Percentiles rank a stretch among this genome's conserved stretches.
Conservation (phyloP, 2,888 invertebrate species). For the Chromoteleia sp. region DNA sequence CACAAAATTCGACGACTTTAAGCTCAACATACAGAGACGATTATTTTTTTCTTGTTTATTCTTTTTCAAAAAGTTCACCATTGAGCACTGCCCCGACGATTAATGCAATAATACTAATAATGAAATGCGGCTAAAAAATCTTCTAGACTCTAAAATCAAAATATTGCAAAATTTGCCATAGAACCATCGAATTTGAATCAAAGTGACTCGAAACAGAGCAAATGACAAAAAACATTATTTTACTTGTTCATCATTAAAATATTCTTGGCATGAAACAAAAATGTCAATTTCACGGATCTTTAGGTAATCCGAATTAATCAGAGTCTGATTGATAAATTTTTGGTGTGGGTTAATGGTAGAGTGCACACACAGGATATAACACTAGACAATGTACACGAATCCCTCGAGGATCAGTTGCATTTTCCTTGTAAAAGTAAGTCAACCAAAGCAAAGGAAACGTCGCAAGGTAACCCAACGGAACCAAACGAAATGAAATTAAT, state of each 20-base stretch:
- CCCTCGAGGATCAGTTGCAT: conserved; percentile 82
- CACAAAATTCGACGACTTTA: conserved; percentile 39
- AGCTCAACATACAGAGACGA: conserved; percentile 12
- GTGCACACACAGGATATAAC: conserved; percentile 94
- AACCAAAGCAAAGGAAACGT: conserved; percentile 40
- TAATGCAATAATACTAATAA: conserved; percentile 57
- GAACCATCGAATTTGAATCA: conserved; percentile 17
- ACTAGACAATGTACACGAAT: conserved; percentile 95
- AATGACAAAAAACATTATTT: conserved; percentile 10
- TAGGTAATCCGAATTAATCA: conserved; percentile 64
- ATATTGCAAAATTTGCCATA: conserved; percentile 15
- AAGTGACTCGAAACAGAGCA: conserved; percentile 20
- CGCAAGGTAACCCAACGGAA: conserved; percentile 14
- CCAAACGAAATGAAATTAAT: conserved; percentile 27
- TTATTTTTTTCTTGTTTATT: not conserved
- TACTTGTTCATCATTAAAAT: too few relatives aligned
- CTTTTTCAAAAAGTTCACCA: conserved; percentile 5
- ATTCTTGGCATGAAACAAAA: conserved; percentile 23
- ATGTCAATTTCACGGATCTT: conserved; percentile 60
- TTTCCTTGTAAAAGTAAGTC: conserved; percentile 37
- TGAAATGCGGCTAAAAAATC: conserved; percentile 54
- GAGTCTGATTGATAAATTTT: conserved; percentile 65
- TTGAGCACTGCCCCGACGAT: conserved; percentile 60
- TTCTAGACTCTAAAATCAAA: conserved; percentile 58
- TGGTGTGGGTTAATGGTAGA: conserved; percentile 75